phyloP scores from a whole-genome alignment of 2,888 invertebrate genomes.

The Hirudinaria manillensis region DNA sequence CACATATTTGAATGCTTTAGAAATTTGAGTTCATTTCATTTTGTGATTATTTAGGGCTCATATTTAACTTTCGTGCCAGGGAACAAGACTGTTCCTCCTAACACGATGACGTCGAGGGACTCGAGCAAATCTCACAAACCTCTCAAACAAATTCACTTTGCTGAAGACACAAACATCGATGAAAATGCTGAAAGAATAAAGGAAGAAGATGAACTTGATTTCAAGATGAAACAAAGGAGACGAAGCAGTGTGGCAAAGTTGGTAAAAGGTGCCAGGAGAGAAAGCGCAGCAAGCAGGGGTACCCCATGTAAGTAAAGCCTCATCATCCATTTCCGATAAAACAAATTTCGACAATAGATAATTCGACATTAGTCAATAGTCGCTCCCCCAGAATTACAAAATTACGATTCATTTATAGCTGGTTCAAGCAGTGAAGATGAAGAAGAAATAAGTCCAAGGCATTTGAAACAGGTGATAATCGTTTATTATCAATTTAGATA shows the following conservation, averaged over 20 bases:
- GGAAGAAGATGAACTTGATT: constrained; percentile 39
- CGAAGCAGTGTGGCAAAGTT: constrained; percentile 36
- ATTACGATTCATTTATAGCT: constrained; percentile 6
- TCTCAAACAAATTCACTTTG: constrained; percentile 15
- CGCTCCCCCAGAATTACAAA: no score
- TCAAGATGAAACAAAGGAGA: constrained; percentile 38
- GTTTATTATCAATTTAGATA: not conserved
- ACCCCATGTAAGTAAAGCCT: constrained; percentile 36
- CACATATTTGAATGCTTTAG: no score
- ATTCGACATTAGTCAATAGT: not conserved
- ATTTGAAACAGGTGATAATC: constrained; percentile 61
- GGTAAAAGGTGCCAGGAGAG: constrained; percentile 28
- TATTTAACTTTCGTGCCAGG: no score
- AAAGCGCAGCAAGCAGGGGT: constrained; percentile 33
- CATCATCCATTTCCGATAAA: no score
- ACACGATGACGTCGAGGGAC: no score
- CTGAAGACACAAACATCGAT: not conserved
- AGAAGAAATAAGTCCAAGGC: constrained; percentile 78
- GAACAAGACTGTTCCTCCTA: no score
- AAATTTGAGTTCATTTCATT: no score
- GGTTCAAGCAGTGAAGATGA: constrained; percentile 76
- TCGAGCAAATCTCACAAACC: not conserved
- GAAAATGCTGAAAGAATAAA: constrained; percentile 35
- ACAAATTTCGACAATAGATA: not conserved
- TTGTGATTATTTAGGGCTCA: no score